Percentiles rank a stretch among this genome's conserved stretches.
Evolutionary conservation across 1,140 invertebrate genomes (phyloP).

Genomic region (Leptinotarsa lineolata): DNA sequence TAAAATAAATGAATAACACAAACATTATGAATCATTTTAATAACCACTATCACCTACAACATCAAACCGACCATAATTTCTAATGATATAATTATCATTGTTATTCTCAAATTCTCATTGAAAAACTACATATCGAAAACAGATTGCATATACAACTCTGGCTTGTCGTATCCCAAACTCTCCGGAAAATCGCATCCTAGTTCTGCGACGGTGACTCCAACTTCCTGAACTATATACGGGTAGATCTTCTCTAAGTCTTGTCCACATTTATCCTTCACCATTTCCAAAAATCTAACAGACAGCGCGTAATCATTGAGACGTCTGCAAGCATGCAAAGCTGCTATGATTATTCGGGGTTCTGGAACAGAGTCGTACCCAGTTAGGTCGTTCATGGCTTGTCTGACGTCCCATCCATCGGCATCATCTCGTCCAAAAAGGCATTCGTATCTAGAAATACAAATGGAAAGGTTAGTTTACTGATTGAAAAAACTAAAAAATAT

Average conservation of each 20-base stretch:
- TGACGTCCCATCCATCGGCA: constrained; percentile 73
- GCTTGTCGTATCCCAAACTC: constrained; percentile 74
- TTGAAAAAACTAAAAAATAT: no score
- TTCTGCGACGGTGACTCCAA: constrained; percentile 72
- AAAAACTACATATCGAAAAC: constrained; percentile 46
- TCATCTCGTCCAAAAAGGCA: constrained; percentile 63
- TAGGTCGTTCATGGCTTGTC: constrained; percentile 65
- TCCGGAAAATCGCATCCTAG: constrained; percentile 72
- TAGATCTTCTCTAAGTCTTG: constrained; percentile 59
- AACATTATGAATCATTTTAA: no score
- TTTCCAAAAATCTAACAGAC: constrained; percentile 70
- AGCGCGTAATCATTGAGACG: constrained; percentile 73
- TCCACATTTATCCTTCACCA: constrained; percentile 68
- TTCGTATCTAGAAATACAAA: constrained; percentile 42
- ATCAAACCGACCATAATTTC: no score
- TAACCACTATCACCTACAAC: no score
- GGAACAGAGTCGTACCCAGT: constrained; percentile 70
- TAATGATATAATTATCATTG: no score
- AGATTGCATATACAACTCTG: constrained; percentile 64
- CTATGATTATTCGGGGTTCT: constrained; percentile 71
- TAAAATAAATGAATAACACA: no score
- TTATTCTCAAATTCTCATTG: no score
- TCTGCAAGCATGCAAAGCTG: constrained; percentile 70
- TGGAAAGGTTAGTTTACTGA: no score
- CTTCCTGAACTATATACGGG: constrained; percentile 68